phyloP scores from a whole-genome alignment of 2,113 vertebrate species.

The Guaruba guarouba region DNA sequence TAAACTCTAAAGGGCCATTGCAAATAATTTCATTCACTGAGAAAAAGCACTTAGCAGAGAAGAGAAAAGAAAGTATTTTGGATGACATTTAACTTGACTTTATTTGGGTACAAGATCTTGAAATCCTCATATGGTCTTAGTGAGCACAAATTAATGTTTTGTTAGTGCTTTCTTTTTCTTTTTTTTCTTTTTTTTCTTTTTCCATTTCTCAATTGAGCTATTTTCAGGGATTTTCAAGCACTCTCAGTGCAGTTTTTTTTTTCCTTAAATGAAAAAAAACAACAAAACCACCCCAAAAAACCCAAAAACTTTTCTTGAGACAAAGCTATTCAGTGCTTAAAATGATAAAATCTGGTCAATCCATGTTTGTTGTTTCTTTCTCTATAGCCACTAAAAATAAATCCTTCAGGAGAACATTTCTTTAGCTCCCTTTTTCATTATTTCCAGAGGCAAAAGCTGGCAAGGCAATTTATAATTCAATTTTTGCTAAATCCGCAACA shows the following conservation, averaged over 20 bases:
- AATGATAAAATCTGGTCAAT: constrained; percentile 74
- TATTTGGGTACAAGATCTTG: not conserved
- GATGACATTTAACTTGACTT: constrained; percentile 55
- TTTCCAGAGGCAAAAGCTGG: constrained; percentile 86
- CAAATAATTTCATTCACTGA: constrained; percentile 48
- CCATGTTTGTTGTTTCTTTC: constrained; percentile 72
- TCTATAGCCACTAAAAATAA: constrained; percentile 75
- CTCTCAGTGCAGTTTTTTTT: not conserved
- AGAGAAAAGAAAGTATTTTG: constrained; percentile 48
- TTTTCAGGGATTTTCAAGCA: constrained; percentile 41
- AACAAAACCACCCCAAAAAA: not conserved
- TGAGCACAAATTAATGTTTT: constrained; percentile 37
- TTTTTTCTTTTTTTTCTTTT: not conserved
- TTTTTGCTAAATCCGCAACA: constrained; percentile 93
- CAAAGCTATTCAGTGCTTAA: constrained; percentile 45
- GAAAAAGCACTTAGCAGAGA: constrained; percentile 21
- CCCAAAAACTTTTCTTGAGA: constrained; percentile 37
- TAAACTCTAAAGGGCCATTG: constrained; percentile 13
- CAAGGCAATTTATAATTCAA: constrained; percentile 90
- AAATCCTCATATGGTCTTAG: constrained; percentile 44
- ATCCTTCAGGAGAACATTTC: constrained; percentile 79
- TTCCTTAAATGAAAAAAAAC: not conserved
- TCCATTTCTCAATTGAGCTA: not conserved
- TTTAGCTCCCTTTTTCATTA: constrained; percentile 83
- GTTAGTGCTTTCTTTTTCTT: not conserved